Conservation (phyloP, 2,797 vertebrate genomes). For the Anableps anableps region DNA sequence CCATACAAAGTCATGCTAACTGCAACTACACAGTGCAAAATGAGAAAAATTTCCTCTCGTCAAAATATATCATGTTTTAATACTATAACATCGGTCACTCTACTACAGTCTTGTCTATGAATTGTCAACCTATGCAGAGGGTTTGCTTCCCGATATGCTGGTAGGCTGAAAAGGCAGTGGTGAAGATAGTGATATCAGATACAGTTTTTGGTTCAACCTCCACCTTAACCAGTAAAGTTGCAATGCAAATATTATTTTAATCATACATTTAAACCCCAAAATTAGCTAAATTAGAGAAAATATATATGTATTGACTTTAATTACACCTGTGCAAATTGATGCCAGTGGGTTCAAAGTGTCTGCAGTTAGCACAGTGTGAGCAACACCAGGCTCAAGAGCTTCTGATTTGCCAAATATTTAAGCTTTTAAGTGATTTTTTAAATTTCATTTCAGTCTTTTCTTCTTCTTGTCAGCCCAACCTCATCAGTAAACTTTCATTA, state of each 20-base stretch:
- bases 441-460: not conserved
- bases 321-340: constrained; percentile 2
- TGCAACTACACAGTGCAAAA: not conserved
- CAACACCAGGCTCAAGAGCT: not conserved
- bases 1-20: not conserved
- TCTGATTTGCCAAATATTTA: not conserved
- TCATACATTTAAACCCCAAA: not conserved
- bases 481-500: not conserved
- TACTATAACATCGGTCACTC: not conserved
- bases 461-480: constrained; percentile 2
- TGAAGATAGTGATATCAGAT: not conserved
- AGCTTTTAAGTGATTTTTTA: not conserved
- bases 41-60: not conserved
- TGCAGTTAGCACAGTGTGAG: not conserved
- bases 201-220: not conserved
- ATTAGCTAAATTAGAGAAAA: not conserved
- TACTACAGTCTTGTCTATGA: not conserved
- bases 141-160: not conserved
- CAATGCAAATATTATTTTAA: not conserved
- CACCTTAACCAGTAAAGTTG: not conserved
- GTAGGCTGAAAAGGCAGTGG: not conserved
- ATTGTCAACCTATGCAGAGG: not conserved
- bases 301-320: not conserved
- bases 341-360: not conserved
- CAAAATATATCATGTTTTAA: not conserved